These are phyloP conservation scores for Siphlonurus alternatus DNA, from an alignment of 2,888 invertebrate species.

Conservation along the genomic window DNA sequence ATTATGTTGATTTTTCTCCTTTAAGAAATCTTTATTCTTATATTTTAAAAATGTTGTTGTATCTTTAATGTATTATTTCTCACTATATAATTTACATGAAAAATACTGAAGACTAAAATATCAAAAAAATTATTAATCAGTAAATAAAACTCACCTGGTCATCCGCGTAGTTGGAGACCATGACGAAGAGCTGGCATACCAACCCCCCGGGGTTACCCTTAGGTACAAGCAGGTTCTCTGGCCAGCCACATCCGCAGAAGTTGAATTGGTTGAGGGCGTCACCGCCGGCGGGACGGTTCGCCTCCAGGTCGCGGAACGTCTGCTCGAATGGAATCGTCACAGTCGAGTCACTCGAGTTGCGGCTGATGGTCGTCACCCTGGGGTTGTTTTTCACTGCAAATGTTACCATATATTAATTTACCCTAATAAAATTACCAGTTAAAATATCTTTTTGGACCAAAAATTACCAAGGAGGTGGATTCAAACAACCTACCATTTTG, in stretches of 20 bases:
- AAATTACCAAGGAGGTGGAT: not conserved
- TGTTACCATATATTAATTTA: not conserved
- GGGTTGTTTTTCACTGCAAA: slow-evolving; percentile 31
- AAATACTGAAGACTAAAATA: no score
- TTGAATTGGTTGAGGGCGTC: slow-evolving; percentile 12
- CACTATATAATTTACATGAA: no score
- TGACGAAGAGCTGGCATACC: slow-evolving; percentile 22
- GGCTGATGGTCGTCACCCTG: slow-evolving; percentile 39
- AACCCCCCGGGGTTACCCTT: slow-evolving; percentile 27
- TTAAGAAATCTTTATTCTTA: no score
- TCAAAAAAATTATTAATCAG: no score
- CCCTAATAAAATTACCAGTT: not conserved
- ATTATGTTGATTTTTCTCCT: no score
- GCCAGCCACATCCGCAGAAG: slow-evolving; percentile 31
- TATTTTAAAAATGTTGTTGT: no score
- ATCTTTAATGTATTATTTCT: no score
- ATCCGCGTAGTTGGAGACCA: slow-evolving; percentile 21
- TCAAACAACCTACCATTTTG: not conserved
- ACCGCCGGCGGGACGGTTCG: slow-evolving; percentile 28
- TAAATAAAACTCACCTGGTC: slow-evolving; percentile 20
- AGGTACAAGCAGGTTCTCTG: slow-evolving; percentile 38
- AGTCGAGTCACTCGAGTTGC: slow-evolving; percentile 39
- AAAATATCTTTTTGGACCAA: not conserved
- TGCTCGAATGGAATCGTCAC: slow-evolving; percentile 40
- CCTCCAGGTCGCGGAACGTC: slow-evolving; percentile 36